Percentiles rank a stretch among this genome's conserved stretches.
Conservation (phyloP, 1,140 invertebrate species). For the Ericerus pela region DNA sequence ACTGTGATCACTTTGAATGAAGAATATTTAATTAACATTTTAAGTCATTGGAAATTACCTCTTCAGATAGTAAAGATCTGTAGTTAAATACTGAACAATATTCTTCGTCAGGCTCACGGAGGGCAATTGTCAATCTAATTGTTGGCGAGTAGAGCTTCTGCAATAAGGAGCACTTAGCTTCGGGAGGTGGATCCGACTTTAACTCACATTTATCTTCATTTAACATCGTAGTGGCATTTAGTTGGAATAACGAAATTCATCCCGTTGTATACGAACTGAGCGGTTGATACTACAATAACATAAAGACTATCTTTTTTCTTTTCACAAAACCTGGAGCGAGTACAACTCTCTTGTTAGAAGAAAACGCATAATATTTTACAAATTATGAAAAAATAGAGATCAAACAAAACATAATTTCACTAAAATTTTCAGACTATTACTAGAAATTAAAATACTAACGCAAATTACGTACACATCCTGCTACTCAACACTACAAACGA, state of each 20-base stretch:
- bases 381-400: too few species aligned
- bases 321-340: too few species aligned
- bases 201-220: constrained; percentile 15
- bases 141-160: constrained; percentile 9
- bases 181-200: constrained; percentile 13
- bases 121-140: constrained; percentile 1
- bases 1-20: not conserved
- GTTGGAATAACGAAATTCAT: not conserved
- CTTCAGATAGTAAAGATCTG: constrained; percentile 13
- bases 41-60: constrained; percentile 13
- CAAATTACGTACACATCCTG: too few species aligned
- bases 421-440: too few species aligned
- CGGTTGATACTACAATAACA: too few species aligned
- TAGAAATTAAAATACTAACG: too few species aligned
- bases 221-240: not conserved
- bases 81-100: constrained; percentile 17
- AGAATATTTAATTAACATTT: not conserved
- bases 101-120: constrained; percentile 15
- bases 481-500: too few species aligned
- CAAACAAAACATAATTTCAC: too few species aligned
- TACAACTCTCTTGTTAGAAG: too few species aligned
- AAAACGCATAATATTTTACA: too few species aligned
- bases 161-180: not conserved
- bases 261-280: too few species aligned
- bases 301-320: too few species aligned